Evolutionary conservation across 2,797 vertebrate genomes (phyloP), one percentile per base, ranked within the genome.

Genomic region (Luscinia luscinia): DNA sequence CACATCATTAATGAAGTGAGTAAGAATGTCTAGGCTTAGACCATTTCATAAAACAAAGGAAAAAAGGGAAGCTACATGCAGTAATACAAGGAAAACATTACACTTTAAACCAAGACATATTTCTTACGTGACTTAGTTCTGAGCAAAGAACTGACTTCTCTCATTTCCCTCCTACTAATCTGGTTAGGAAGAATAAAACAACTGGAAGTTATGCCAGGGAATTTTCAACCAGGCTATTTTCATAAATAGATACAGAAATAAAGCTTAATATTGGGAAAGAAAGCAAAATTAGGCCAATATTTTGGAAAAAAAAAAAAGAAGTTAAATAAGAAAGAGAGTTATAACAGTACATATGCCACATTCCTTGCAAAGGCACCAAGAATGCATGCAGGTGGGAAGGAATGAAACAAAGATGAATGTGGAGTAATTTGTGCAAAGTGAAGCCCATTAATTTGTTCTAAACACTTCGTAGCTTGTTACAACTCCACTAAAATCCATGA

Each of bases 11-110:
- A 90, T 70, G 77, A 92, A 82, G 40, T 66, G 67, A 89, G n/a
- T n/a, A 90, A 64, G 89, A 66, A 80, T 45, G 52, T 83, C 49
- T 17, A 55, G 87, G 76, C 86, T 84, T 93, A 49, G 59, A 57
- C 90, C 43, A 78, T 90, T 92, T 80, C 41, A 70, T 68, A 88
- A 84, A 89, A 86, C 52, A 95, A 94, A 87, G 59, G 38, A 70
- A 93, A 86, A 93, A 80, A 48, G 14, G 30, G 73, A 90, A 93
- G 87, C 23, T n/a, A 45, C 52, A 36, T 45, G 43, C 30, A 88
- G 67, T 58, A 79, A 90, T 58, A 81, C 40, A 41, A 72, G 62
- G 55, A 82, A 93, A 94, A 73, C 78, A 48, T 27, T 63, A 78
- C 66, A 88, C 32, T 81, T 87, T 77, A 80, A 92, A 84, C 14